These are phyloP conservation scores for Gymnorhina tibicen DNA, from an alignment of 2,113 vertebrate species.

Conservation along the genomic window DNA sequence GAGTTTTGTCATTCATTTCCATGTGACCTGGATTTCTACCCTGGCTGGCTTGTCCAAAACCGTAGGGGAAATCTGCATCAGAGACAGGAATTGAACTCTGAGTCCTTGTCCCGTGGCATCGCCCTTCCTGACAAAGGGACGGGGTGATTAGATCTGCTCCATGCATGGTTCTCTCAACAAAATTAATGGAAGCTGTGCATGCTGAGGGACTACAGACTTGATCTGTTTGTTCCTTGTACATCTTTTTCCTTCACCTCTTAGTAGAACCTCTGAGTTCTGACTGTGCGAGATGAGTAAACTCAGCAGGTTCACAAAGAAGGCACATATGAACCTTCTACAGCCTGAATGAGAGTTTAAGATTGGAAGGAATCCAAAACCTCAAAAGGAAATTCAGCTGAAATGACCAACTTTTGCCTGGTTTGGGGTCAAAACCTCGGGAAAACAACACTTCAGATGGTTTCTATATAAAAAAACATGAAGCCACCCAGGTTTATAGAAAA, in stretches of 20 bases:
- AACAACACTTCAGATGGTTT: constrained; percentile 26
- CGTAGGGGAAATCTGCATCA: neutral
- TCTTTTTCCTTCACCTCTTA: neutral
- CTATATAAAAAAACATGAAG: constrained; percentile 1
- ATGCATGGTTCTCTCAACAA: neutral
- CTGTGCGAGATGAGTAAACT: neutral
- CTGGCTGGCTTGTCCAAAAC: neutral
- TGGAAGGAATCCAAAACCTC: constrained; percentile 23
- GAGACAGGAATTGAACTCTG: neutral
- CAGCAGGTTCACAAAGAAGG: constrained; percentile 6
- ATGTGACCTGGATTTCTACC: neutral
- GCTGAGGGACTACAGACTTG: neutral
- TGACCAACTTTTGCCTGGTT: constrained; percentile 37
- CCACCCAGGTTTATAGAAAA: constrained; percentile 47
- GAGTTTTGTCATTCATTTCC: neutral
- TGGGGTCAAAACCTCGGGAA: constrained; percentile 36
- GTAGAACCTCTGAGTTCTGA: neutral
- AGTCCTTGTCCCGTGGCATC: neutral
- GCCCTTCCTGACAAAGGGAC: neutral
- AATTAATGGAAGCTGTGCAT: neutral
- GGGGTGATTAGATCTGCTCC: neutral
- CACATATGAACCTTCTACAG: neutral
- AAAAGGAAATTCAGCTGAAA: constrained; percentile 44
- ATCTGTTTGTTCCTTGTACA: neutral
- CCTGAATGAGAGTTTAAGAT: neutral